Evolutionary conservation across 2,888 invertebrate genomes (phyloP), one percentile per base, ranked within the genome.

Genomic region (Idaea straminata): DNA sequence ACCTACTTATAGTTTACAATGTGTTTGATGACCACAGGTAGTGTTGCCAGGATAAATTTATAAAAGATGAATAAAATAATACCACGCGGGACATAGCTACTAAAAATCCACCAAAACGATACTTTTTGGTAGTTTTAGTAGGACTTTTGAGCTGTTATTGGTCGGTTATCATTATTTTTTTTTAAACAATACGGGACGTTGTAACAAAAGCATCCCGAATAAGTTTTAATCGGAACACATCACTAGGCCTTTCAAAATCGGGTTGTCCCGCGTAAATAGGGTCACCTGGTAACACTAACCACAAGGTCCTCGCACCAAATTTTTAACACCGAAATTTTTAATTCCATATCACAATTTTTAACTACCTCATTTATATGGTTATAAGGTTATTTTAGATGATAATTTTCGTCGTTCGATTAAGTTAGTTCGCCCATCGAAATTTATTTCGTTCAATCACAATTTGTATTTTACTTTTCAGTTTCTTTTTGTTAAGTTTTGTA

Each of bases 311-410:
- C 57, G 38, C 65, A 65, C 62, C 64, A 65, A 63, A 63, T 69
- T 71, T 68, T 69, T 62, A 61, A 66, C 64, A 65, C 67, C 68
- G 66, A 72, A 75, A 82, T 82, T 83, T 74, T 73, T 82, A 82
- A 87, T 83, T 89, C 87, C 91, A 92, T 92, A 92, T 92, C 92
- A 92, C 92, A 91, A 91, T 90, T 77, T 82, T 73, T 85, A 92
- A 89, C 92, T 92, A 92, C 92, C 92, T 92, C 92, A 92, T 91
- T 90, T 89, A 87, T 84, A 87, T 87, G 83, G 86, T 87, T 86
- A 81, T 89, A 90, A 88, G 89, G 76, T 88, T 87, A 81, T 82
- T 88, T 87, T 88, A 89, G 85, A 83, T 83, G 79, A 85, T 88
- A 85, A 81, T 80, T 79, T 81, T 81, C 77, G 79, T 83, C 83